phyloP scores from a whole-genome alignment of 2,888 invertebrate species.

The Eremobia ochroleuca region DNA sequence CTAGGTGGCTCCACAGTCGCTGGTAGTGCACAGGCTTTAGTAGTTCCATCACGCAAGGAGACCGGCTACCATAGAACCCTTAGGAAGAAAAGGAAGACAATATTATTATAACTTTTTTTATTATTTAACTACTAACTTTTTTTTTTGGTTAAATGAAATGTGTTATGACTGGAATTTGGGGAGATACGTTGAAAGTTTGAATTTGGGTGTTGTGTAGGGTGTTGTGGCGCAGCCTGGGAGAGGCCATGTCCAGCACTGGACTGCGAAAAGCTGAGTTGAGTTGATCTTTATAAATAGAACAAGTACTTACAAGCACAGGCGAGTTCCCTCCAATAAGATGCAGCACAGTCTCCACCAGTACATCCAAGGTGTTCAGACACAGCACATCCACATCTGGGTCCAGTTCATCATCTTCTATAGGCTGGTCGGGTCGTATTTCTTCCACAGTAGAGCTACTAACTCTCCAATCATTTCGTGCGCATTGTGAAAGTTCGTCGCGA shows the following conservation, averaged over 20 bases:
- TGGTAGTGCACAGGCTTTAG: conserved; percentile 97
- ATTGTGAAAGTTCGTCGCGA: conserved; percentile 95
- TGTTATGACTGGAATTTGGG: no score
- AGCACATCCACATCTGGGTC: conserved; percentile 95
- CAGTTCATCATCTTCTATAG: conserved; percentile 83
- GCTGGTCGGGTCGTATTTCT: conserved; percentile 88
- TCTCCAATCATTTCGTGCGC: conserved; percentile 97
- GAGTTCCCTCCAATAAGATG: conserved; percentile 95
- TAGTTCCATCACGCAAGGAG: conserved; percentile 95
- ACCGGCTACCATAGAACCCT: conserved; percentile 97
- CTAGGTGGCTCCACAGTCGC: conserved; percentile 95
- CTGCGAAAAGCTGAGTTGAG: no score
- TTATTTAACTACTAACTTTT: no score
- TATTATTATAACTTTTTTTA: no score
- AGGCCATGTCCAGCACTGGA: no score
- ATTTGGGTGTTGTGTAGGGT: no score
- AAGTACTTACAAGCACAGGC: conserved; percentile 91
- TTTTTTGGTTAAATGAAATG: no score
- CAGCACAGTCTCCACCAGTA: conserved; percentile 96
- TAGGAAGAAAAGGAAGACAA: conserved; percentile 41
- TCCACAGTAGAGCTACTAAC: conserved; percentile 92
- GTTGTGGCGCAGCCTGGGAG: no score
- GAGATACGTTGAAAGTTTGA: no score
- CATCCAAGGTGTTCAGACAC: conserved; percentile 95
- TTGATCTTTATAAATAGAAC: neutral